Conservation (phyloP, 2,888 invertebrate species). For the Syrista parreyssii region DNA sequence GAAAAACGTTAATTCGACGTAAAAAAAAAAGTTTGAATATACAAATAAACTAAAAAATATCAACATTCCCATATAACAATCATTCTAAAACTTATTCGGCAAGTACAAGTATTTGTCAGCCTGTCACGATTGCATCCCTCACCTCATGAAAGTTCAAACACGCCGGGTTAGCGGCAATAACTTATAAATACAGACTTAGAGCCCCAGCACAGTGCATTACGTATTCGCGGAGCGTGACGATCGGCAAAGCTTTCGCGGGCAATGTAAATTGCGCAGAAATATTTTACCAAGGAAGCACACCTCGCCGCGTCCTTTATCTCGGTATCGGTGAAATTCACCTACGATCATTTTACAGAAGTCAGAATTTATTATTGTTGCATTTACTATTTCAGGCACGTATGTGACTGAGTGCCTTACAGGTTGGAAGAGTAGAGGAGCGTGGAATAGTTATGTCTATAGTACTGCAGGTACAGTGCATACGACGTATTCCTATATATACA, state of each 20-base stretch:
- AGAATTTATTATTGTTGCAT: conserved; percentile 52
- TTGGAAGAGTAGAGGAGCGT: not conserved
- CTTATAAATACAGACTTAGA: not conserved
- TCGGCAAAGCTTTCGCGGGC: conserved; percentile 37
- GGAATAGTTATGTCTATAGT: not conserved
- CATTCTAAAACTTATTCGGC: not conserved
- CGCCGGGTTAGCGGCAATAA: not conserved
- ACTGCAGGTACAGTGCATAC: not conserved
- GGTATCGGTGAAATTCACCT: conserved; percentile 44
- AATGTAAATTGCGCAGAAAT: conserved; percentile 56
- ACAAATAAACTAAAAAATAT: not conserved
- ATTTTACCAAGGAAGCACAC: conserved; percentile 35
- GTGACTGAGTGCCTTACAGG: conserved; percentile 47
- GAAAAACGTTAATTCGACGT: no score
- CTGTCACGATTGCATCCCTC: not conserved
- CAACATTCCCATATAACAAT: not conserved
- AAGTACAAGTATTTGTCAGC: not conserved
- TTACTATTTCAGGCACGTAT: conserved; percentile 55
- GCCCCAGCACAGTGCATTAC: conserved; percentile 36
- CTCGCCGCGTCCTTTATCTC: conserved; percentile 37
- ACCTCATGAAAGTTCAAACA: not conserved
- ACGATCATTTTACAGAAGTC: not conserved
- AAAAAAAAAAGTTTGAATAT: not conserved
- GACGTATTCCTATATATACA: conserved; percentile 5
- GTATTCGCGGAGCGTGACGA: conserved; percentile 45